phyloP scores from a whole-genome alignment of 2,113 vertebrate species.

The Actenoides hombroni region DNA sequence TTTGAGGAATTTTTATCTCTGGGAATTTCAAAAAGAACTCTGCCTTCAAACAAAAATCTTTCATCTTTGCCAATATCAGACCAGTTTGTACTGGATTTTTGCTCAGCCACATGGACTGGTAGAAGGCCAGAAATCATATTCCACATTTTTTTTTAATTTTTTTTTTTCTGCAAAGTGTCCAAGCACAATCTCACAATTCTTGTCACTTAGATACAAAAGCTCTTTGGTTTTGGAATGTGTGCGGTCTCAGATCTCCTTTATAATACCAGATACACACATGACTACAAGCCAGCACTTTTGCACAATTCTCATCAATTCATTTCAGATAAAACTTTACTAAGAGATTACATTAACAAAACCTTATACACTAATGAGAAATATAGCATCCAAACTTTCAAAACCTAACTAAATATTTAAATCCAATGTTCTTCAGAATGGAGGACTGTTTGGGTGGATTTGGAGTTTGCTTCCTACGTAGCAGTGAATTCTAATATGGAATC shows the following conservation, averaged over 20 bases:
- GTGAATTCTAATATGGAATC: background rate
- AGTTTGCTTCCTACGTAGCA: background rate
- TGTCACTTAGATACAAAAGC: background rate
- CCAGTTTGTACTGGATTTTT: background rate
- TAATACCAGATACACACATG: background rate
- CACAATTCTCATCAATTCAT: background rate
- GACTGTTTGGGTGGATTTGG: background rate
- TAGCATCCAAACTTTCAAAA: background rate
- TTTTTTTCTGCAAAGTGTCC: background rate
- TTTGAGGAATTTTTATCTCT: background rate
- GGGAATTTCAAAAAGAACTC: background rate
- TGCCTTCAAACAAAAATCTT: background rate
- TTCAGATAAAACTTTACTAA: background rate
- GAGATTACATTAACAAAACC: background rate
- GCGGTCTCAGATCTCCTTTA: background rate
- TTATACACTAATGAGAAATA: background rate
- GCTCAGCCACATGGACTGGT: background rate
- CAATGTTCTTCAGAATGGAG: background rate
- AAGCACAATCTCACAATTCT: background rate
- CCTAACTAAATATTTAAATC: background rate
- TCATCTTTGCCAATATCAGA: background rate
- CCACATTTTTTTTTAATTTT: background rate
- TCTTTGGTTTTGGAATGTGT: background rate
- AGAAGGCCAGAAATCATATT: background rate
- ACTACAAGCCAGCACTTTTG: background rate